Base-by-base conservation (phyloP, 1,140 invertebrate species). In the Drosophila ohnishii region DNA sequence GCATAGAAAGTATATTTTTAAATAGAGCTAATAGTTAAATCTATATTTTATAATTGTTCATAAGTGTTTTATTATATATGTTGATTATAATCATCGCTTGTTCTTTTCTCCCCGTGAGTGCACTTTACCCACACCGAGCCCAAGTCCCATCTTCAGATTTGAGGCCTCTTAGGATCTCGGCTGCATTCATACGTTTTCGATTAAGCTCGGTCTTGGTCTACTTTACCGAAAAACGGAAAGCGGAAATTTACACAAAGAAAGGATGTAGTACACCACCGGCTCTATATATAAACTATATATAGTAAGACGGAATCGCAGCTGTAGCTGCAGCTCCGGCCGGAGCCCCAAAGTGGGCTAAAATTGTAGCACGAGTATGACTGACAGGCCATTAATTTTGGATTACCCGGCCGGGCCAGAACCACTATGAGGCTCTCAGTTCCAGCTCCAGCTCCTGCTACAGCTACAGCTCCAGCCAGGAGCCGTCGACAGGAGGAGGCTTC, bases 381-480 rank as follows among this genome's bases (percentile, higher is more conserved):
- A 86, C 83, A 86, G 83, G 75, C 83, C 83, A 86, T 86, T 86
- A 86, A 86, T 86, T 83, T 86, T 86, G 83, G 83, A 86, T 86
- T 86, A 86, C 83, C 79, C 71, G 50, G 70, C 65, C 66, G 78
- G 60, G 59, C 65, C 66, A 82, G 56, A 56, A 55, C 74, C 76
- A 76, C 69, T 28, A 62, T 45, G 73, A 65, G 50, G 75, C 48
- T 61, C 55, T 50, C 47, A 40, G 70, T 45, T 63, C 25, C 53
- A 62, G 45, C 45, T 47, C 45, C 25, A 47, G 47, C 37, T 51
- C n/a, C 48, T 14, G 44, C 19, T 19, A 19, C 19, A 19, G 19
- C 45, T 14, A 8, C 19, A 34, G 50, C 10, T 32, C 30, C 14
- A 1, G 25, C 30, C 48, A 25, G 42, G 28, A 78, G 51, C 40